Evolutionary conservation across 2,888 invertebrate genomes (phyloP), one percentile per base, ranked within the genome.

Genomic region (Euproctis similis): DNA sequence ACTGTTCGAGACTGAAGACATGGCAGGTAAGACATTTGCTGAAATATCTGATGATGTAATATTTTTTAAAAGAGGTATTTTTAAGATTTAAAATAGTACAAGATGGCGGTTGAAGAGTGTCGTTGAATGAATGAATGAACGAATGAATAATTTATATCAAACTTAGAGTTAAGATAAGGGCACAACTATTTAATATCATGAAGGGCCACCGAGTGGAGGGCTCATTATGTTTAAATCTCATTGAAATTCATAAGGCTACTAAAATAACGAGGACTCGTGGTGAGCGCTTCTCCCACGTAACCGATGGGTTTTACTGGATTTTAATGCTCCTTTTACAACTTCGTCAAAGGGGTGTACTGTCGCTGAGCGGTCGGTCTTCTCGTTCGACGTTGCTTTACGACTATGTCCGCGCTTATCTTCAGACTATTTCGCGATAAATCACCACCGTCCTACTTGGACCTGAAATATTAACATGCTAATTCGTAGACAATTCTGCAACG

Each of bases 381-480:
- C 46, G 51, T 52, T 59, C 50, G 52, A 59, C 59, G 58, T 53
- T 72, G 69, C 76, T 82, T 84, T 81, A 82, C 80, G 82, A 78
- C 64, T 49, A 59, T 51, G 69, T 65, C 68, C 71, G 55, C 71
- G 75, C 81, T 84, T 84, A 84, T 84, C 84, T 72, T 52, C 32
- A 52, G 63, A n/a, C 68, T 70, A 53, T 70, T n/a, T 78, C 63
- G 61, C 65, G 81, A 82, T 84, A 82, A 82, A 82, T 84, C 84
- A 78, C 69, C 59, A 59, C 72, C 67, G 68, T 66, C 57, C 70
- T 76, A 69, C 75, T 71, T 71, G 78, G 80, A 81, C 81, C 68
- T 84, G 74, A 80, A 84, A 82, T 84, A 84, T 84, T 84, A 78
- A 84, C 78, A 84, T 82, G 80, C 73, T 84, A 82, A 82, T 84